Conservation (phyloP, 2,888 invertebrate genomes). For the Auanema sp. region DNA sequence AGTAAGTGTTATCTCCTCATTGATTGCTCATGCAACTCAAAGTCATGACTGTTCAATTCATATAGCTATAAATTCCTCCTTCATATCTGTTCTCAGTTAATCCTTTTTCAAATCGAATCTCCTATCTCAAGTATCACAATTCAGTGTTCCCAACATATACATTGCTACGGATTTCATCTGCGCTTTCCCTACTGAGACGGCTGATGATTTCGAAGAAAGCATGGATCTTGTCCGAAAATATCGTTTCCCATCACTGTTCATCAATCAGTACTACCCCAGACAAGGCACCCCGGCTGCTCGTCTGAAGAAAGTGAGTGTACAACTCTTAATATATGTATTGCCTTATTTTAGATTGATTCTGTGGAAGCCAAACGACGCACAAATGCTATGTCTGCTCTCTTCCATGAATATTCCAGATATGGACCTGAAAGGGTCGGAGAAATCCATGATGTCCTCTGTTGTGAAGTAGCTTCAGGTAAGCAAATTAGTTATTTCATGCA, state of each 20-base stretch:
- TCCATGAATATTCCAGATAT: conserved; percentile 75
- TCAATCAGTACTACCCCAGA: conserved; percentile 95
- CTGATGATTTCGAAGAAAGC: conserved; percentile 84
- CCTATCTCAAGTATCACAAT: too few relatives aligned
- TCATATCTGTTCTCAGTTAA: not conserved
- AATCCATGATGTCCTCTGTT: conserved; percentile 76
- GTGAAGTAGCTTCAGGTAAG: conserved; percentile 79
- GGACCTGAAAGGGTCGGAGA: conserved; percentile 68
- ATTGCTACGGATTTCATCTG: conserved; percentile 98
- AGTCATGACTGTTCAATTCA: not conserved
- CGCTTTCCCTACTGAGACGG: conserved; percentile 95
- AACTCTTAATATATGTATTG: conserved; percentile 68
- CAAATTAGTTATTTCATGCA: too few relatives aligned
- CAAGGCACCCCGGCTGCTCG: conserved; percentile 94
- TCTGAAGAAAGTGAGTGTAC: conserved; percentile 71
- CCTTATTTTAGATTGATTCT: conserved; percentile 28
- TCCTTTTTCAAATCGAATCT: not conserved
- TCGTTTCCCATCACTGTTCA: conserved; percentile 85
- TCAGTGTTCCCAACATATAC: conserved; percentile 83
- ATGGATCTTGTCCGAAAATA: conserved; percentile 78
- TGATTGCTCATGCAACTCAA: not conserved
- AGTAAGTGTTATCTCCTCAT: conserved; percentile 67
- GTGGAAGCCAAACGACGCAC: conserved; percentile 83
- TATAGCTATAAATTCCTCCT: not conserved
- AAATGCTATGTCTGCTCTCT: conserved; percentile 82